Conservation (phyloP, 2,797 vertebrate species). For the Liparis tanakae region DNA sequence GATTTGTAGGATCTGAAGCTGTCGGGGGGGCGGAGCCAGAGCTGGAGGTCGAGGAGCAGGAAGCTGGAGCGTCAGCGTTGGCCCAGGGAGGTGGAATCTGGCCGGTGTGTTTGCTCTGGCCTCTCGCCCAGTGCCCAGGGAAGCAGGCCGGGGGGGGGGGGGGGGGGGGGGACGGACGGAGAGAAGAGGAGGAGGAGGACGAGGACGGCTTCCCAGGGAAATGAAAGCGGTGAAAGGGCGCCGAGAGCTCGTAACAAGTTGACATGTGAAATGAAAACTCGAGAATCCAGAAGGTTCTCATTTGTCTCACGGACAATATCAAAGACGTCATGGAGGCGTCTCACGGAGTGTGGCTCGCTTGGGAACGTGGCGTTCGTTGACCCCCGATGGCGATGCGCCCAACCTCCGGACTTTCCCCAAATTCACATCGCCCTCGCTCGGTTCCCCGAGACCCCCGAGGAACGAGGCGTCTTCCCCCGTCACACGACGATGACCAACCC, state of each 20-base stretch:
- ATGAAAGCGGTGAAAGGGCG: conserved; percentile 5
- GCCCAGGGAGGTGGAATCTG: conserved; percentile 79
- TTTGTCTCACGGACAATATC: conserved; percentile 33
- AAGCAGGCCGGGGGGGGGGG: no score
- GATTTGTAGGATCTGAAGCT: not conserved
- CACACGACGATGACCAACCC: not conserved
- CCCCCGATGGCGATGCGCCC: not conserved
- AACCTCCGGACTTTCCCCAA: conserved; percentile 16
- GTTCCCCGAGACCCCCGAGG: not conserved
- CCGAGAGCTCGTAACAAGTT: conserved; percentile 42
- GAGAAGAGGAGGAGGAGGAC: conserved; percentile 20
- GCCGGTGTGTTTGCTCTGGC: conserved; percentile 81
- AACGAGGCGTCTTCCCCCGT: not conserved
- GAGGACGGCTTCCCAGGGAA: not conserved
- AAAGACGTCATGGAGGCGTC: conserved; percentile 39
- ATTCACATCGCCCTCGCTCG: not conserved
- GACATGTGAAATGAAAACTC: conserved; percentile 43
- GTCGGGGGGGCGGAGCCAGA: not conserved
- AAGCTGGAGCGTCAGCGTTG: conserved; percentile 73
- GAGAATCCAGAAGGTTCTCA: conserved; percentile 43
- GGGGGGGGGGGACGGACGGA: not conserved
- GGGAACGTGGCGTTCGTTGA: conserved; percentile 13
- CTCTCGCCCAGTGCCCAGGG: conserved; percentile 45
- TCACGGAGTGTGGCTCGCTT: not conserved
- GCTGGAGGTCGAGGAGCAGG: conserved; percentile 66